Base-by-base conservation (phyloP, 2,888 invertebrate genomes). In the Drosophila merina region DNA sequence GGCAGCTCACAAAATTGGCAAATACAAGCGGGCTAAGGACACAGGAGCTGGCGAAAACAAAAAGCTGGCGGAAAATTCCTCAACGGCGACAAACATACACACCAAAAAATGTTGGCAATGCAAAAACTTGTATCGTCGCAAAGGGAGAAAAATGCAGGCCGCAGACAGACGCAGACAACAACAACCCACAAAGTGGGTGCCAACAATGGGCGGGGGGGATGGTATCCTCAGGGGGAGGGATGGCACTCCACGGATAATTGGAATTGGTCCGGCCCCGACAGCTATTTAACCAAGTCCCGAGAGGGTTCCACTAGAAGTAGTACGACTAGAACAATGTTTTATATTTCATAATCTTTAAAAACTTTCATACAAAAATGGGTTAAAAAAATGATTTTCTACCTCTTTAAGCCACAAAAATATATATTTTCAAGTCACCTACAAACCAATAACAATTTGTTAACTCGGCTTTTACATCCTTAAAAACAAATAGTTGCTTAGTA, bases 71-170 rank as follows among this genome's bases (percentile, higher is more conserved):
- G 54, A 54, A 57, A 68, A 68, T 68, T 68, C 58, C 52, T 40
- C 14, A 59, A 45, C 54, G 45, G 33, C 51, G 54, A 66, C 50
- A 59, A 66, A 60, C 56, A 42, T 49, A 57, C 26, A 57, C 52
- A 55, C 25, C 57, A 30, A 57, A 57, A 74, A 76, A 78, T 72
- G 59, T 69, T 62, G 67, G 76, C 76, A 77, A 66, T 80, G 77
- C 60, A 75, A 67, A 74, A 81, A 81, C 75, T 75, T 80, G 76
- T 73, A 67, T 73, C 71, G 77, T 62, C 71, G 72, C 72, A 77
- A 79, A 76, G 63, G 72, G 80, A 74, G 56, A 59, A 44, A 70
- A 71, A 82, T 81, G 82, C 82, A 81, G 79, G 77, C 79, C 82
- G 76, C 77, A 81, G 81, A 77, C 85, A 75, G 70, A 76, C 69